A percentile compares a stretch with the other conserved stretches of the same genome.
These are phyloP conservation scores for Eristalinus sepulchralis DNA, from an alignment of 2,888 invertebrate genomes.

Conservation along the genomic window DNA sequence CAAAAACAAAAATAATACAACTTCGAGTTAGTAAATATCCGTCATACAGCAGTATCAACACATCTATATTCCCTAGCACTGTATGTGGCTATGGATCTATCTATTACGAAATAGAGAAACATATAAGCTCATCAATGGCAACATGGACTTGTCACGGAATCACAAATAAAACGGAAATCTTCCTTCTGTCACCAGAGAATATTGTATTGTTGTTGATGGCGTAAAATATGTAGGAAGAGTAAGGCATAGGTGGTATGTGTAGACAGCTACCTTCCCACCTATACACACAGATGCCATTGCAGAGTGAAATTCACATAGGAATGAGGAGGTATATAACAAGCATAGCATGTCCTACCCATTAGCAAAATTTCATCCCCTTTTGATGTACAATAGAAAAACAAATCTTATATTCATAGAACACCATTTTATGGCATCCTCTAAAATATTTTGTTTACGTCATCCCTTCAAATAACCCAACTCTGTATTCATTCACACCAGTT, in stretches of 20 bases:
- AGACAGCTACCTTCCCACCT: slow-evolving; percentile 61
- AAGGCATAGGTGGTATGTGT: slow-evolving; percentile 65
- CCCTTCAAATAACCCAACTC: slow-evolving; percentile 71
- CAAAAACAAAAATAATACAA: slow-evolving; percentile 58
- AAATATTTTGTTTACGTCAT: slow-evolving; percentile 72
- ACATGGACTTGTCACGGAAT: slow-evolving; percentile 71
- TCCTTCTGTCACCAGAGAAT: slow-evolving; percentile 69
- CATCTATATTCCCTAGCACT: background rate
- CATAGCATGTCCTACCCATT: slow-evolving; percentile 70
- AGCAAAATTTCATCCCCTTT: slow-evolving; percentile 72
- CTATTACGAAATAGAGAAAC: slow-evolving; percentile 52
- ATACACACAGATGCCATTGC: slow-evolving; percentile 65
- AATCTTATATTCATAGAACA: slow-evolving; percentile 73
- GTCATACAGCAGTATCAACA: slow-evolving; percentile 25
- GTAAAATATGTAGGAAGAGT: slow-evolving; percentile 67
- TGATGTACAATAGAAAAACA: slow-evolving; percentile 73
- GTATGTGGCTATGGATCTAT: slow-evolving; percentile 8
- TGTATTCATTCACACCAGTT: slow-evolving; percentile 73
- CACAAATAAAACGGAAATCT: slow-evolving; percentile 70
- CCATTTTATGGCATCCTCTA: slow-evolving; percentile 72
- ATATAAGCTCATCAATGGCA: slow-evolving; percentile 71
- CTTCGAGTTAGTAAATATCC: slow-evolving; percentile 66
- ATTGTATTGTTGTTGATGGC: slow-evolving; percentile 70
- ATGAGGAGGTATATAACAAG: slow-evolving; percentile 69
- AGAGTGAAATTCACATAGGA: slow-evolving; percentile 64